These are phyloP conservation scores for Pseudococcus longispinus DNA, from an alignment of 2,888 invertebrate genomes.

Conservation along the genomic window DNA sequence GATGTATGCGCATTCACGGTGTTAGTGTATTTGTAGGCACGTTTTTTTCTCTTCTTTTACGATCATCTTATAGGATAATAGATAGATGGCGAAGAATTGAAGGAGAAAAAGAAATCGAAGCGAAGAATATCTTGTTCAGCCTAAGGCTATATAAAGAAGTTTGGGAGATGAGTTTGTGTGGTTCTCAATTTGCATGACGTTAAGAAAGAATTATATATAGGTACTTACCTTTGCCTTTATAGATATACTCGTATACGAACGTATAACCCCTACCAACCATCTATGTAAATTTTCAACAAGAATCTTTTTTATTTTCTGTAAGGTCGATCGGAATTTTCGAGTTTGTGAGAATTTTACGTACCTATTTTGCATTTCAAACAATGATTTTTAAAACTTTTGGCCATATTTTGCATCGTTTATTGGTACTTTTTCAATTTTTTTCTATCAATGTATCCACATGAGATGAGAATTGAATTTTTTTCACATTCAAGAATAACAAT, in stretches of 20 bases:
- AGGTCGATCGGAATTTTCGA: too few species aligned
- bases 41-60: constrained; percentile 35
- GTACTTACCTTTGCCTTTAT: too few species aligned
- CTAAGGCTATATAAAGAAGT: constrained; percentile 33
- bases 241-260: background rate
- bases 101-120: constrained; percentile 40
- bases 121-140: constrained; percentile 50
- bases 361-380: too few species aligned
- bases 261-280: background rate
- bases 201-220: background rate
- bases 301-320: too few species aligned
- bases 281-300: too few species aligned
- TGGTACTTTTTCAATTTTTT: too few species aligned
- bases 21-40: background rate
- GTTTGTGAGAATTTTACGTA: too few species aligned
- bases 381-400: too few species aligned
- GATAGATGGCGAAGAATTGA: background rate
- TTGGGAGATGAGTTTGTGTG: constrained; percentile 17
- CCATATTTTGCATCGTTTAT: too few species aligned
- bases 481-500: too few species aligned
- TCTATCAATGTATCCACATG: too few species aligned
- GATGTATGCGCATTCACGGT: background rate
- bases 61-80: background rate
- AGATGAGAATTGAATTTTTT: too few species aligned
- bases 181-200: constrained; percentile 34